These are phyloP conservation scores for Leuctra nigra DNA, from an alignment of 2,888 invertebrate genomes.

Conservation along the genomic window DNA sequence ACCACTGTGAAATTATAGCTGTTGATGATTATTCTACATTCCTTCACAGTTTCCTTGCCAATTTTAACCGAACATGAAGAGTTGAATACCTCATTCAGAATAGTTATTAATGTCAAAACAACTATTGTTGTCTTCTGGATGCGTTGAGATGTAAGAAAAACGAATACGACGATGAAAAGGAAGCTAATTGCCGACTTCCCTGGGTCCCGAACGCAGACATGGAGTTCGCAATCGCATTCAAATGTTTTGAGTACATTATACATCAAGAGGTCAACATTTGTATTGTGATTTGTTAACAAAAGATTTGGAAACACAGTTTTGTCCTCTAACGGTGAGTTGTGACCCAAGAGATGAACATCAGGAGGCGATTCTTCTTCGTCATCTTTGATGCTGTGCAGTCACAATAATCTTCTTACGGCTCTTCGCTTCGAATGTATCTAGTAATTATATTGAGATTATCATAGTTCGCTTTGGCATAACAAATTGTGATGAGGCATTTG, in stretches of 20 bases:
- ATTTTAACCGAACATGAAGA: background rate
- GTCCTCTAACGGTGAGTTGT: slow-evolving; percentile 9
- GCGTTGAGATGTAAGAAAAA: background rate
- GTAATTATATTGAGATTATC: too few species aligned
- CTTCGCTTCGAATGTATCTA: too few species aligned
- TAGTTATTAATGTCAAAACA: slow-evolving; percentile 11
- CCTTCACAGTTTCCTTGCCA: slow-evolving; percentile 11
- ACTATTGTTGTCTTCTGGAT: background rate
- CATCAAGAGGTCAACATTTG: background rate
- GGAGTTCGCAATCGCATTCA: too few species aligned
- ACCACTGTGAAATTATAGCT: slow-evolving; percentile 2
- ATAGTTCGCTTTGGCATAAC: too few species aligned
- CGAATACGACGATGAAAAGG: background rate
- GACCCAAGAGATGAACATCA: slow-evolving; percentile 11
- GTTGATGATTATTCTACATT: slow-evolving; percentile 7
- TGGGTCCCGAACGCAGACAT: background rate
- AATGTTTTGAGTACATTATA: too few species aligned
- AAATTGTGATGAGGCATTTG: too few species aligned
- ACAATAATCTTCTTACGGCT: too few species aligned
- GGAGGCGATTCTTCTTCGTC: background rate
- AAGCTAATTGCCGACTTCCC: slow-evolving; percentile 5
- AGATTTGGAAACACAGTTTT: slow-evolving; percentile 10
- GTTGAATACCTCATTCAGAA: background rate
- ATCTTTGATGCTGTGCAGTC: background rate
- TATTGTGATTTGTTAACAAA: slow-evolving; percentile 6